phyloP scores from a whole-genome alignment of 2,797 vertebrate genomes.

The Sebastolobus altivelis region DNA sequence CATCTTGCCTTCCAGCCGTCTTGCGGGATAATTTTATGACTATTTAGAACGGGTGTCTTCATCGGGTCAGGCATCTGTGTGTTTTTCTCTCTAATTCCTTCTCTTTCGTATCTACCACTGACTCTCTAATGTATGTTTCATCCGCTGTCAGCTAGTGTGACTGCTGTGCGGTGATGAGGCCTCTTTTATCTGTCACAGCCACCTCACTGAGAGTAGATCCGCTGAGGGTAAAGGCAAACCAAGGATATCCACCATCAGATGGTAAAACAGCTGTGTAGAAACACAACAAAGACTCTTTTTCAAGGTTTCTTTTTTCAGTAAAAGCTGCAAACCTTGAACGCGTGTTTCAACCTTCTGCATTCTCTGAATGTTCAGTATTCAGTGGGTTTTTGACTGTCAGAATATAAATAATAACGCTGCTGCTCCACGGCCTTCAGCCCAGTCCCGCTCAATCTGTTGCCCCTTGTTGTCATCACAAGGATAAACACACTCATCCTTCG shows the following conservation, averaged over 20 bases:
- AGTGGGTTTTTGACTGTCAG: background rate
- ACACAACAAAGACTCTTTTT: background rate
- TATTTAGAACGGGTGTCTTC: conserved; percentile 36
- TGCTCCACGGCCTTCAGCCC: conserved; percentile 6
- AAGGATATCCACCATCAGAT: conserved; percentile 31
- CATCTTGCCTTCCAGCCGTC: conserved; percentile 28
- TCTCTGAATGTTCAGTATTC: background rate
- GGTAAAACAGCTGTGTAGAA: background rate
- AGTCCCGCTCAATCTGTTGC: conserved; percentile 20
- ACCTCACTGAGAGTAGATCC: conserved; percentile 43
- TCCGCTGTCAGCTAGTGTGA: conserved; percentile 27
- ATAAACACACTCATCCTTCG: conserved; percentile 50
- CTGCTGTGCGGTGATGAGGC: conserved; percentile 20
- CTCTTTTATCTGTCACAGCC: conserved; percentile 43
- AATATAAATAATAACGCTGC: background rate
- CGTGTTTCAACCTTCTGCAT: background rate
- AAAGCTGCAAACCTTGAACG: conserved; percentile 30
- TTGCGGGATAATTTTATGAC: conserved; percentile 33
- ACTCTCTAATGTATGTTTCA: background rate
- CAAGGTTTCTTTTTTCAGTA: background rate
- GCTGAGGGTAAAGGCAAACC: conserved; percentile 58
- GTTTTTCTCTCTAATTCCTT: conserved; percentile 20
- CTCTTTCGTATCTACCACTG: background rate
- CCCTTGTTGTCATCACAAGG: conserved; percentile 50
- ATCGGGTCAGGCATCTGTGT: conserved; percentile 22